These are phyloP conservation scores for Mico argentatus DNA, from an alignment of 2,797 vertebrate genomes.

Conservation along the genomic window DNA sequence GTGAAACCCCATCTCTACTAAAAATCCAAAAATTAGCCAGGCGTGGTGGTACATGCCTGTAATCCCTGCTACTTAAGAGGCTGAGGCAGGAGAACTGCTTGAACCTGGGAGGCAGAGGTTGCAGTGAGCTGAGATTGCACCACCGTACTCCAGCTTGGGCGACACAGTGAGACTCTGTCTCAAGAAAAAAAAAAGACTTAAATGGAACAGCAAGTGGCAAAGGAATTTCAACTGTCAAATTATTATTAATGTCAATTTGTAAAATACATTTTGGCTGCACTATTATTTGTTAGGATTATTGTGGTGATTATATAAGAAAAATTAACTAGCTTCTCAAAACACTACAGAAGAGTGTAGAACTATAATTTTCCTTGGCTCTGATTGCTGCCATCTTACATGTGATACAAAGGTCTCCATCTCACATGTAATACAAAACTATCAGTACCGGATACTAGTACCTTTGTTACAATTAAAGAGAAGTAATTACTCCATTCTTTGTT, in stretches of 20 bases:
- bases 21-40: background rate
- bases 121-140: background rate
- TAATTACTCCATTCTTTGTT: conserved; percentile 9
- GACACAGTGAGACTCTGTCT: background rate
- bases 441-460: background rate
- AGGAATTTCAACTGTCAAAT: background rate
- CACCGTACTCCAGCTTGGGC: background rate
- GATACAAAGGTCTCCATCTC: background rate
- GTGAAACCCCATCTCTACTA: background rate
- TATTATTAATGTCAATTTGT: background rate
- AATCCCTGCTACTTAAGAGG: background rate
- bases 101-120: background rate
- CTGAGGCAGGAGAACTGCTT: background rate
- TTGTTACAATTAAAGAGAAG: background rate
- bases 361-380: background rate
- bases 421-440: background rate
- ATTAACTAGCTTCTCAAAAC: conserved; percentile 12
- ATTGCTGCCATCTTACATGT: background rate
- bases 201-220: background rate
- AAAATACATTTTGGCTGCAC: background rate
- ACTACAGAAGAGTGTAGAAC: background rate
- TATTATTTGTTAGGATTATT: background rate
- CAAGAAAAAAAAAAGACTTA: background rate
- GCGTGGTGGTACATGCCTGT: background rate
- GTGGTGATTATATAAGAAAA: background rate